Conservation (phyloP, 1,140 invertebrate species). For the Drosophila mojavensis region DNA sequence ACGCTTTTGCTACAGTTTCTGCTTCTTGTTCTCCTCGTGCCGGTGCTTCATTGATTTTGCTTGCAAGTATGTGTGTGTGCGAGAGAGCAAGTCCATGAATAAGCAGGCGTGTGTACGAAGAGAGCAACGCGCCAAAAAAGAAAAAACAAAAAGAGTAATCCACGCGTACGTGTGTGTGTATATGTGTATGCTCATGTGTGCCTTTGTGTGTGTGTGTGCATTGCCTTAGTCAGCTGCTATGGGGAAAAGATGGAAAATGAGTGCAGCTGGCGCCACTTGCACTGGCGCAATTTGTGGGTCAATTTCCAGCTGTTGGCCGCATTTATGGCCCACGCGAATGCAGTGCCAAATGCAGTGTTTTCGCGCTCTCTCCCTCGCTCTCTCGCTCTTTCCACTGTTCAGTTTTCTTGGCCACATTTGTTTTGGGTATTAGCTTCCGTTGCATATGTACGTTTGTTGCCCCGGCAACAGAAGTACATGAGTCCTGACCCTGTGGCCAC, state of each 20-base stretch:
- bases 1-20: constrained; percentile 25
- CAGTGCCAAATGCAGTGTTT: background rate
- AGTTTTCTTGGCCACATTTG: constrained; percentile 19
- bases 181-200: too few relatives aligned
- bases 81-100: constrained; percentile 21
- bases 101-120: constrained; percentile 2
- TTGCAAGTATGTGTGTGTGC: constrained; percentile 5
- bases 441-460: background rate
- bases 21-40: constrained; percentile 36
- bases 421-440: constrained; percentile 12
- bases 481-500: constrained; percentile 5
- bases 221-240: constrained; percentile 29
- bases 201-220: background rate
- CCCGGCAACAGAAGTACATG: constrained; percentile 13
- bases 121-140: constrained; percentile 16
- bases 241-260: background rate
- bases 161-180: background rate
- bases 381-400: background rate
- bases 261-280: constrained; percentile 16
- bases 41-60: constrained; percentile 50
- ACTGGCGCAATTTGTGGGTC: constrained; percentile 34
- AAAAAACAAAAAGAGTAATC: too few relatives aligned
- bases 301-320: constrained; percentile 30
- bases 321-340: background rate
- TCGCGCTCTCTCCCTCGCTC: background rate